Evolutionary conservation across 1,140 invertebrate species (phyloP).

Genomic region (Archivesica marissinica): DNA sequence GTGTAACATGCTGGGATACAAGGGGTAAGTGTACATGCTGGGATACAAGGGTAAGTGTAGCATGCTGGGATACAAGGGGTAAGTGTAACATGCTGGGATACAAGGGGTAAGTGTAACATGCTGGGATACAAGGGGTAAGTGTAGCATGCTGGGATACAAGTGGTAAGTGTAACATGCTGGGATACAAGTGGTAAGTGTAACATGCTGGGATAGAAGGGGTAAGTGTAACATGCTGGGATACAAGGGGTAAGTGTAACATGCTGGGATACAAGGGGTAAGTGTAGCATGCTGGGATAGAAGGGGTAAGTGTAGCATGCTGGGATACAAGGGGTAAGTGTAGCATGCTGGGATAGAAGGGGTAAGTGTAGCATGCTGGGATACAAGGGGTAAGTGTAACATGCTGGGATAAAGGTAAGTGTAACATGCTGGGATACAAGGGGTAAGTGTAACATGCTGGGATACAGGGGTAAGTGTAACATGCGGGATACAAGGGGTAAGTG

Average conservation of each 20-base stretch:
- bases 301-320: conserved; percentile 68
- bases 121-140: conserved; percentile 86
- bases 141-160: conserved; percentile 56
- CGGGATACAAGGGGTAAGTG: conserved; percentile 86
- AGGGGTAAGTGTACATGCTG: too few relatives aligned
- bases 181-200: conserved; percentile 86
- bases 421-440: conserved; percentile 54
- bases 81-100: conserved; percentile 60
- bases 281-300: too few relatives aligned
- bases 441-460: not conserved
- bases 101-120: not conserved
- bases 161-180: not conserved
- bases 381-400: not conserved
- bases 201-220: conserved; percentile 54
- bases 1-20: not conserved
- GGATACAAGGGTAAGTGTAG: conserved; percentile 36
- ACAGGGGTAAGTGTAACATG: conserved; percentile 89
- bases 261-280: conserved; percentile 43
- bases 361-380: conserved; percentile 60
- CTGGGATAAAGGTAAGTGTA: conserved; percentile 72
- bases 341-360: too few relatives aligned
- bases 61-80: conserved; percentile 86
- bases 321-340: conserved; percentile 35
- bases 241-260: conserved; percentile 82
- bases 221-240: conserved; percentile 83